Evolutionary conservation across 1,140 invertebrate genomes (phyloP), one percentile per base, ranked within the genome.

Genomic region (Conopomorpha cramerella): DNA sequence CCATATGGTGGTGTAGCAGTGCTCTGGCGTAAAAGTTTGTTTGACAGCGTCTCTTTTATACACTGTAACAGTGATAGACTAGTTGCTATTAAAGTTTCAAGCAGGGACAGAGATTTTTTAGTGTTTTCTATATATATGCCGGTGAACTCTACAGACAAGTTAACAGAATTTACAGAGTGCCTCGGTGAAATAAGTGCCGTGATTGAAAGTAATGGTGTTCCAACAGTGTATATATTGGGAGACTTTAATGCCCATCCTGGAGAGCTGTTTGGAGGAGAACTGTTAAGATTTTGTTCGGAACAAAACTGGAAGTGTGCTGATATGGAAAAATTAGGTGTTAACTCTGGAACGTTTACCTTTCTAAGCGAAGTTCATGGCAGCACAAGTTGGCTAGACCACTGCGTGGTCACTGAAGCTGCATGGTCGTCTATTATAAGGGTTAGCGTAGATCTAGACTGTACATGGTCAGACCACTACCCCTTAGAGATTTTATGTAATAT

Each of bases 331-430:
- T 11, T 36, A 8, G 16, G 16, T 16, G n/a, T n/a, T n/a, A n/a
- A n/a, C n/a, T 27, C 13, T 16, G 25, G 16, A 1, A 29, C 34
- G 7, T 29, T 12, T 15, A 29, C 36, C 1, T 30, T 7, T 37
- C 16, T 37, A 3, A 37, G 36, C 11, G 36, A 38, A 8, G 13
- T 8, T 2, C 8, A 32, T 18, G 36, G 36, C 7, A 15, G 12
- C 15, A 38, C 17, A 19, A 13, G 29, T 2, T 38, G 36, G 36
- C 18, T 38, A 6, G 36, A 38, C 13, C 36, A 38, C 26, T 31
- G 17, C 14, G 8, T 38, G 2, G 13, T 26, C 2, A 31, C 36
- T 1, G 17, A 38, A 11, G 6, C 29, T 2, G 36, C 29, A 4
- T 31, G 30, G 36, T n/a, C 8, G 2, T 10, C 36, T 2, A 11